These are phyloP conservation scores for Mobula birostris DNA, from an alignment of 2,113 vertebrate genomes.

Conservation along the genomic window DNA sequence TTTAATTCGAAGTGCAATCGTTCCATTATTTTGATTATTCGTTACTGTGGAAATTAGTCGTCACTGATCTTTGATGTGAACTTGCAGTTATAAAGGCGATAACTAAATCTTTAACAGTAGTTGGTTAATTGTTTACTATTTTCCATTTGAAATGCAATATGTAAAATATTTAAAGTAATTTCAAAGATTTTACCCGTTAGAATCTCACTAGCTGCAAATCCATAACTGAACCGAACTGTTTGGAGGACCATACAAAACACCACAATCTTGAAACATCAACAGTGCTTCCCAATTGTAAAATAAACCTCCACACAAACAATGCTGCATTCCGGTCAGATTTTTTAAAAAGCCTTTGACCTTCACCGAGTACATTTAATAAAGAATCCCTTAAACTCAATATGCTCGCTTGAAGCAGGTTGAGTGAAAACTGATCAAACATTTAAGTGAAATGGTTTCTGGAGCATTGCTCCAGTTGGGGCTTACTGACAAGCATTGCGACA, in stretches of 20 bases:
- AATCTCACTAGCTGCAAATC: not conserved
- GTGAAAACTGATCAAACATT: not conserved
- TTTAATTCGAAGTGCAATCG: not conserved
- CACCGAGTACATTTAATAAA: not conserved
- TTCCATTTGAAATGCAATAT: not conserved
- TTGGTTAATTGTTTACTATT: not conserved
- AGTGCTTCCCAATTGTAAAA: too few species aligned
- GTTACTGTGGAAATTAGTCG: not conserved
- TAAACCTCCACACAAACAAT: not conserved
- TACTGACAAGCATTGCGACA: not conserved
- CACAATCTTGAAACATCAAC: not conserved
- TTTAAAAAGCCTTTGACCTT: not conserved
- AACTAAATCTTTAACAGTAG: not conserved
- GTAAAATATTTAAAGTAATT: not conserved
- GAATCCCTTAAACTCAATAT: not conserved
- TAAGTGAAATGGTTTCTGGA: not conserved
- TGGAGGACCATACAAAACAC: not conserved
- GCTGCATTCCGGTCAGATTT: not conserved
- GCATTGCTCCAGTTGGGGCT: not conserved
- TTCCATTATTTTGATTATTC: not conserved
- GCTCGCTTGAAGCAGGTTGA: not conserved
- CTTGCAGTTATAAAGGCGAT: not conserved
- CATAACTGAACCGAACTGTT: not conserved
- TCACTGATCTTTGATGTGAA: not conserved
- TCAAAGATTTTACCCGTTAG: not conserved